Evolutionary conservation across 2,888 invertebrate genomes (phyloP), one percentile per base, ranked within the genome.

Genomic region (Maniola hyperantus): DNA sequence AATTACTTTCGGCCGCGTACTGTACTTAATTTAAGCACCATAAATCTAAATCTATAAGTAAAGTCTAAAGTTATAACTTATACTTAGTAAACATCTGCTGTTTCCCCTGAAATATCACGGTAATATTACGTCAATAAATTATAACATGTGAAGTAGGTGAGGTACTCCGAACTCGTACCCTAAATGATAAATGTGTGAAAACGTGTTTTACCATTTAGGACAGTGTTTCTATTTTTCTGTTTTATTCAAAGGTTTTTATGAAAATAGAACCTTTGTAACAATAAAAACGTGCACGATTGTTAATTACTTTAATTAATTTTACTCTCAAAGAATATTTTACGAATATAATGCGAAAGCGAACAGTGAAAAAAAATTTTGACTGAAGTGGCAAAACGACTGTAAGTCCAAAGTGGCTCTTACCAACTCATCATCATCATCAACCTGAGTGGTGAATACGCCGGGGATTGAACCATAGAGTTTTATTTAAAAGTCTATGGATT

Each of bases 41-140:
- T n/a, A n/a, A 39, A 39, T 11, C 4, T 10, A 39, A 39, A 39
- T 39, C 39, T 8, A 39, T 39, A 42, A 39, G 57, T 20, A 7
- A 62, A 42, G 20, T 42, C n/a, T 26, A 18, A 48, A 39, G 46
- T 39, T 39, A 39, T 39, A 48, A 39, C 33, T 39, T 39, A 39
- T 39, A n/a, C n/a, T n/a, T n/a, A 42, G 51, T 51, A 11, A 60
- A 36, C 60, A 50, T 60, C 60, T 60, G 60, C 10, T 20, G 42
- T 51, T 68, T 66, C 65, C 15, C 11, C 42, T 63, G 60, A 69
- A 48, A 62, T 58, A 66, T 66, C 44, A 48, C 39, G 54, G 60
- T 66, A 48, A 62, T 58, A 66, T 66, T 50, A 48, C 39, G 48
- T 61, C 69, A 58, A 46, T 66, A 61, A 64, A 61, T 69, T 51